These are phyloP conservation scores for Trachelus stipa DNA, from an alignment of 2,888 invertebrate species.

Conservation along the genomic window DNA sequence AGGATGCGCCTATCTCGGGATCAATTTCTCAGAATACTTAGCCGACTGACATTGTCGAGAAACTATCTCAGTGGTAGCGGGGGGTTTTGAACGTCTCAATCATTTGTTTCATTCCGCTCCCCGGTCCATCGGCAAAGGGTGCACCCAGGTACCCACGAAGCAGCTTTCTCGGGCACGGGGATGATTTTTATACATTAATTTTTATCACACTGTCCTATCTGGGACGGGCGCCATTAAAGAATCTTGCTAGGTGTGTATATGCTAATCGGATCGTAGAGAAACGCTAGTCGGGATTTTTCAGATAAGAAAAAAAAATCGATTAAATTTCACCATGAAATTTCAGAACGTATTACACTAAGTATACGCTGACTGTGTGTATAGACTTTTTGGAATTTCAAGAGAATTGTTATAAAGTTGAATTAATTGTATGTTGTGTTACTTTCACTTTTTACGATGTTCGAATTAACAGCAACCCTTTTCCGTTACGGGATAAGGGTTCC, in stretches of 20 bases:
- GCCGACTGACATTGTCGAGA: constrained; percentile 2
- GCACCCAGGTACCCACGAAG: background rate
- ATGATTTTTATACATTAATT: constrained; percentile 13
- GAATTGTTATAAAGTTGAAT: background rate
- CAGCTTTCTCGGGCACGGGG: background rate
- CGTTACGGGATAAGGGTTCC: background rate
- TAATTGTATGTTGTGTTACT: background rate
- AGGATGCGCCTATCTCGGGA: constrained; percentile 1
- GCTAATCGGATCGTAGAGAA: background rate
- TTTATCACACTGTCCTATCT: constrained; percentile 12
- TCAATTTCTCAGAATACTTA: constrained; percentile 11
- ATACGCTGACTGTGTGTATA: background rate
- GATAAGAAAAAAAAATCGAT: background rate
- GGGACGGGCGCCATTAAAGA: background rate
- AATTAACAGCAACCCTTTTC: background rate
- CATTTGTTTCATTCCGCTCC: constrained; percentile 10
- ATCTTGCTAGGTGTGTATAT: background rate
- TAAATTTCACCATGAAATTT: background rate
- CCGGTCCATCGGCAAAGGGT: constrained; percentile 1
- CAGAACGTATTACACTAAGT: background rate
- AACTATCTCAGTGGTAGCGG: constrained; percentile 4
- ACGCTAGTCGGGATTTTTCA: background rate
- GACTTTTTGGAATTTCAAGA: background rate
- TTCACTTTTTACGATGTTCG: background rate
- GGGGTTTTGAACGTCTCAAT: constrained; percentile 18